Percentiles rank a stretch among this genome's conserved stretches.
Conservation (phyloP, 1,140 invertebrate genomes). For the Cotesia glomerata region DNA sequence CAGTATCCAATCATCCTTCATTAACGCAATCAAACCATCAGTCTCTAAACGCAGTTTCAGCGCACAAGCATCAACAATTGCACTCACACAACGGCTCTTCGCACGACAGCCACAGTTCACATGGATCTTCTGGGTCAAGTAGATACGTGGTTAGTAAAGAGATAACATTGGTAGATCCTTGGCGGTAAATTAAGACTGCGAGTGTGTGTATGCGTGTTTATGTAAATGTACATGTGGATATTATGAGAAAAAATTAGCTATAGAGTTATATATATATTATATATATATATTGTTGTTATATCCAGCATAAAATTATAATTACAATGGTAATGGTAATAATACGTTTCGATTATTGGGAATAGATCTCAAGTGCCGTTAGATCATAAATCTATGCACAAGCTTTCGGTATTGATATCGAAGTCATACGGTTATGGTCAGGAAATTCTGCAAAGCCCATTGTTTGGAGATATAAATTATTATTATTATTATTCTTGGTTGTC, state of each 20-base stretch:
- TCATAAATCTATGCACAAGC: not conserved
- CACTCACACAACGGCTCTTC: slow-evolving; percentile 34
- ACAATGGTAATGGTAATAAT: not conserved
- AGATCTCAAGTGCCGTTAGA: slow-evolving; percentile 22
- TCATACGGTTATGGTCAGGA: not conserved
- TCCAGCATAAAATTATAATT: too few relatives aligned
- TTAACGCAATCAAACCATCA: slow-evolving; percentile 23
- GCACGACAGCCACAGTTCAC: slow-evolving; percentile 46
- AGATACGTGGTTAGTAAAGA: slow-evolving; percentile 42
- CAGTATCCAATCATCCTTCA: slow-evolving; percentile 19
- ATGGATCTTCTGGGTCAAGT: slow-evolving; percentile 43
- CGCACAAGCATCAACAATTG: slow-evolving; percentile 36
- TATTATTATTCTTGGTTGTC: not conserved
- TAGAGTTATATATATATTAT: not conserved
- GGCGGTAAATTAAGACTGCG: slow-evolving; percentile 37
- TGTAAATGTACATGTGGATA: not conserved
- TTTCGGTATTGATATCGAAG: slow-evolving; percentile 5
- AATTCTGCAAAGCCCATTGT: not conserved
- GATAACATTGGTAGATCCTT: slow-evolving; percentile 38
- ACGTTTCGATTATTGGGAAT: slow-evolving; percentile 5
- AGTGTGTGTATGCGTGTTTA: not conserved
- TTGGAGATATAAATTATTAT: not conserved
- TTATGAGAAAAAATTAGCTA: not conserved
- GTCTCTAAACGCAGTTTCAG: slow-evolving; percentile 26
- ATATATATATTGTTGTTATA: not conserved